A percentile compares a stretch with the other conserved stretches of the same genome.
Conservation (phyloP, 1,140 invertebrate genomes). For the Lasioglossum baleicum region DNA sequence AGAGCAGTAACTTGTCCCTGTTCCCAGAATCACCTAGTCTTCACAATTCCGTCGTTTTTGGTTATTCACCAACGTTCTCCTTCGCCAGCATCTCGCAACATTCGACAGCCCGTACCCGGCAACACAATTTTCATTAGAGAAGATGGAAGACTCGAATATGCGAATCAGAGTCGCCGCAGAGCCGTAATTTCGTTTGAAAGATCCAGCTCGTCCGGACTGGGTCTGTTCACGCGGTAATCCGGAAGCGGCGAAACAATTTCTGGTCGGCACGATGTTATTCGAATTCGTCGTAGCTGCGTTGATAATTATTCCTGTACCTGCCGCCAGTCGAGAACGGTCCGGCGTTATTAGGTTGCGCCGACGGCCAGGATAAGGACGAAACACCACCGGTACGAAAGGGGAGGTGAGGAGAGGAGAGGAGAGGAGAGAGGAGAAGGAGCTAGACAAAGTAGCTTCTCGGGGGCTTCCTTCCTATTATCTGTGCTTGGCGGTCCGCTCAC, state of each 20-base stretch:
- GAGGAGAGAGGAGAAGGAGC: slow-evolving; percentile 15
- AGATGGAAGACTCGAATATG: no score
- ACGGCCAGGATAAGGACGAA: background rate
- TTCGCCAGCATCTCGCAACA: no score
- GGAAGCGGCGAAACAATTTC: slow-evolving; percentile 13
- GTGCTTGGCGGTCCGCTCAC: slow-evolving; percentile 69
- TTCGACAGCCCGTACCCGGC: no score
- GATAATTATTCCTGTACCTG: slow-evolving; percentile 34
- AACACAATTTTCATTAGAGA: no score
- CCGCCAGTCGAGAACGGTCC: slow-evolving; percentile 10
- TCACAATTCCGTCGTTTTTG: no score
- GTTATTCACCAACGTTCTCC: no score
- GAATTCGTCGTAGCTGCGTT: slow-evolving; percentile 11
- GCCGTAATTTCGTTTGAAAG: no score
- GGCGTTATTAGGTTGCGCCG: slow-evolving; percentile 31
- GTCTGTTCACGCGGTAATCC: background rate
- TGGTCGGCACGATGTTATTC: slow-evolving; percentile 10
- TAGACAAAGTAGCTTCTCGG: slow-evolving; percentile 70
- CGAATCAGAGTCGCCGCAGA: no score
- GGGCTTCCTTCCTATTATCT: slow-evolving; percentile 72
- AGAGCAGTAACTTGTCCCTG: no score
- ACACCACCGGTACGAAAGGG: background rate
- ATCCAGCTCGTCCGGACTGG: no score
- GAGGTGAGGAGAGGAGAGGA: background rate
- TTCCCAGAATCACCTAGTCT: no score